Conservation (phyloP, 2,888 invertebrate genomes). For the Phengaris alcon region DNA sequence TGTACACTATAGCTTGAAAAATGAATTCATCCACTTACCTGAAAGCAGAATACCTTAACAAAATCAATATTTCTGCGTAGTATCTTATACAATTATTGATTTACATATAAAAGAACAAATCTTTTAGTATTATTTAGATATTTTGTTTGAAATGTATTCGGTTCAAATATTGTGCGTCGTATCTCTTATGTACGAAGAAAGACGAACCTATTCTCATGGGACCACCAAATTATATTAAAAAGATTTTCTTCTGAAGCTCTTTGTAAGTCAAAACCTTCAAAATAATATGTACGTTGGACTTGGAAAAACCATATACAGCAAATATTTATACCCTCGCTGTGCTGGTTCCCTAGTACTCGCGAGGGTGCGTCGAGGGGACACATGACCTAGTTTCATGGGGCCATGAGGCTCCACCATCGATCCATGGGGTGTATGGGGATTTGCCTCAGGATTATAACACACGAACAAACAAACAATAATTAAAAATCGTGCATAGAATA, state of each 20-base stretch:
- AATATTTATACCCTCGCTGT: conserved; percentile 40
- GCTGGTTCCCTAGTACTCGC: conserved; percentile 55
- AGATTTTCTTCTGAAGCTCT: not conserved
- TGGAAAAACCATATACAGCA: conserved; percentile 37
- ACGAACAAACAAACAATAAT: not conserved
- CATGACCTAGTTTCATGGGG: conserved; percentile 72
- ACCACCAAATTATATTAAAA: not conserved
- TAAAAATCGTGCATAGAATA: conserved; percentile 3
- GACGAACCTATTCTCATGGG: not conserved
- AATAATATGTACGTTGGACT: conserved; percentile 18
- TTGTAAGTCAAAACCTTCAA: conserved; percentile 23
- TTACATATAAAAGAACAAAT: no score
- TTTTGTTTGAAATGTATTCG: not conserved
- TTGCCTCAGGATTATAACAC: not conserved
- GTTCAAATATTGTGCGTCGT: not conserved
- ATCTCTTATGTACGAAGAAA: not conserved
- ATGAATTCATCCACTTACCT: no score
- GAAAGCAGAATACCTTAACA: no score
- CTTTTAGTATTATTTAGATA: not conserved
- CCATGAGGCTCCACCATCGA: conserved; percentile 65
- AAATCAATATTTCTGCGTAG: no score
- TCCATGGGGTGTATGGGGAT: conserved; percentile 50
- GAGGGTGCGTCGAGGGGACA: conserved; percentile 59
- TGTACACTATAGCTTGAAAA: no score
- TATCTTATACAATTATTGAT: no score